phyloP scores from a whole-genome alignment of 1,140 invertebrate species.

The Phymastichus coffea region DNA sequence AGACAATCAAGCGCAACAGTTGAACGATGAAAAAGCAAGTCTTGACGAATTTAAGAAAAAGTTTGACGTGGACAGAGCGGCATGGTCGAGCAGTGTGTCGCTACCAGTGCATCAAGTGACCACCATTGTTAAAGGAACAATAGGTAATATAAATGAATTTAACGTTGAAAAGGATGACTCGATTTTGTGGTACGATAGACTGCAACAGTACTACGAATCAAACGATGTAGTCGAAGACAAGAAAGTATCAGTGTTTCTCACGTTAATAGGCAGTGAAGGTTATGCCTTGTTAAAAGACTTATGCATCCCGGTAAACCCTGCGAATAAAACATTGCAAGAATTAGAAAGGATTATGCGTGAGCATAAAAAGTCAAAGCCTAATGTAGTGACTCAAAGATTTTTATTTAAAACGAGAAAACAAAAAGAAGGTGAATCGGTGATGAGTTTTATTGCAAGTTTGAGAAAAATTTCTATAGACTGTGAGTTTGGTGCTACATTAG shows the following conservation, averaged over 20 bases:
- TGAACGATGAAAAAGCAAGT: too few relatives aligned
- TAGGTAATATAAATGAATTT: too few relatives aligned
- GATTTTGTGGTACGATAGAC: background rate
- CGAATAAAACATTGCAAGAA: background rate
- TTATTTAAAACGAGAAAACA: slow-evolving; percentile 14
- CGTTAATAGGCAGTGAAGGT: slow-evolving; percentile 10
- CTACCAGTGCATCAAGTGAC: too few relatives aligned
- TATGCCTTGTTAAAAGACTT: slow-evolving; percentile 17
- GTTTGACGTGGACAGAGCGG: too few relatives aligned
- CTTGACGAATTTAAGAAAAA: too few relatives aligned
- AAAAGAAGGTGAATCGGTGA: slow-evolving; percentile 7
- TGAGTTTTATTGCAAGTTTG: slow-evolving; percentile 20
- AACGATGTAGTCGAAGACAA: background rate
- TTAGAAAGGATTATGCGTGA: slow-evolving; percentile 17
- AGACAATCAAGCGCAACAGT: too few relatives aligned
- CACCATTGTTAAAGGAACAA: too few relatives aligned
- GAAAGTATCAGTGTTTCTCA: slow-evolving; percentile 7
- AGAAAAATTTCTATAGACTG: slow-evolving; percentile 35
- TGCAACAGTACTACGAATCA: background rate
- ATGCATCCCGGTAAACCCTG: slow-evolving; percentile 19
- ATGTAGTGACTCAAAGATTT: slow-evolving; percentile 7
- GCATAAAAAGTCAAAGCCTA: slow-evolving; percentile 12
- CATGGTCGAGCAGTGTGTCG: too few relatives aligned
- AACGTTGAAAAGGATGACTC: background rate
- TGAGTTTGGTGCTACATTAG: slow-evolving; percentile 35